Conservation (phyloP, 2,888 invertebrate species). For the Drosophila nr. perissopoda region DNA sequence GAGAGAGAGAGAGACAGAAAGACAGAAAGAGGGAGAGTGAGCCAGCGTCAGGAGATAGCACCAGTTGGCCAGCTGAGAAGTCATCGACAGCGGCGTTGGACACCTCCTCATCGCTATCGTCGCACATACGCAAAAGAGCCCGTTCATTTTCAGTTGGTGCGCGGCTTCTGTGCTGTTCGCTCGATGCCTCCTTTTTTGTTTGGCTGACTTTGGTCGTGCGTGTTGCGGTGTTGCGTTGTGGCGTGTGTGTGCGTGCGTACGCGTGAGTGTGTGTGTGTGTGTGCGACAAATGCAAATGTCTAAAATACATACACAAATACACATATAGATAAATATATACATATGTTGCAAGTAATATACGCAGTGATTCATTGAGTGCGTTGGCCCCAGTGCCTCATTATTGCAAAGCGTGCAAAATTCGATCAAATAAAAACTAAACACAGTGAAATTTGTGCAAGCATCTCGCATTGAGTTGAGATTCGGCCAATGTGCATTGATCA, state of each 20-base stretch:
- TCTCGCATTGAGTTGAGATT: neutral
- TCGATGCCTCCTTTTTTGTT: conserved; percentile 67
- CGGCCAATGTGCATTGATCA: conserved; percentile 2
- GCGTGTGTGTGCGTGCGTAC: conserved; percentile 34
- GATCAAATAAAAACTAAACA: conserved; percentile 10
- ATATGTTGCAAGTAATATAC: conserved; percentile 15
- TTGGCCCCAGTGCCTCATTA: conserved; percentile 56
- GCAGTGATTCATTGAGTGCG: conserved; percentile 76
- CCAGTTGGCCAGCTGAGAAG: conserved; percentile 23
- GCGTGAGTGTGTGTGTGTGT: conserved; percentile 37
- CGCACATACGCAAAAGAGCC: conserved; percentile 47
- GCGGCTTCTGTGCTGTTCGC: conserved; percentile 70
- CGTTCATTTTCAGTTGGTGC: conserved; percentile 64
- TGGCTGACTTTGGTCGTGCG: conserved; percentile 27
- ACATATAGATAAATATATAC: conserved; percentile 11
- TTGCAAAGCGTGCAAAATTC: conserved; percentile 31
- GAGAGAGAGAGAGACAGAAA: neutral
- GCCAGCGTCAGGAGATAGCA: conserved; percentile 56
- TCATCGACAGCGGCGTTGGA: conserved; percentile 14
- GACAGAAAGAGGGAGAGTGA: neutral
- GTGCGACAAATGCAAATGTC: conserved; percentile 51
- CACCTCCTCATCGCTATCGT: conserved; percentile 37
- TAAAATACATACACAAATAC: conserved; percentile 6
- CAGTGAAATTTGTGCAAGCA: neutral
- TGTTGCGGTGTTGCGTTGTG: conserved; percentile 16